These are phyloP conservation scores for Andrena hattorfiana DNA, from an alignment of 2,888 invertebrate species.

Conservation along the genomic window DNA sequence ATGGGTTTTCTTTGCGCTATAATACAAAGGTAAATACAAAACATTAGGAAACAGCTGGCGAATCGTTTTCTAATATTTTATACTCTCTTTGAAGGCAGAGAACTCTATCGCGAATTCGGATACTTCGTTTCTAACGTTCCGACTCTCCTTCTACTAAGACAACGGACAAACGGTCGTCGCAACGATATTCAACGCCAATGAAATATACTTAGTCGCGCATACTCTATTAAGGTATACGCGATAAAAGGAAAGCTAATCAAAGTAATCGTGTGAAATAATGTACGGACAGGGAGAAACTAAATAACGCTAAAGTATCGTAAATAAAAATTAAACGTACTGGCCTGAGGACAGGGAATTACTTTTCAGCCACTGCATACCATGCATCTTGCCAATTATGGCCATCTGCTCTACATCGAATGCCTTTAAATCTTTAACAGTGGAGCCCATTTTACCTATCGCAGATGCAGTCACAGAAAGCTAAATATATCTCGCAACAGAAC, in stretches of 20 bases:
- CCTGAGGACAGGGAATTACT: slow-evolving; percentile 58
- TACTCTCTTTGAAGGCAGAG: background rate
- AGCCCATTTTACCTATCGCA: slow-evolving; percentile 70
- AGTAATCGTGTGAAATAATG: slow-evolving; percentile 6
- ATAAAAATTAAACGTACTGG: slow-evolving; percentile 63
- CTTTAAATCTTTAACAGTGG: slow-evolving; percentile 50
- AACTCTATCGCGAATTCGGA: background rate
- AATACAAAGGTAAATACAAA: slow-evolving; percentile 37
- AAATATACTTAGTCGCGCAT: background rate
- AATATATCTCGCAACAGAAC: slow-evolving; percentile 27
- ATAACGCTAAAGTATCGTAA: slow-evolving; percentile 46
- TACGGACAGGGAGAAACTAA: slow-evolving; percentile 11
- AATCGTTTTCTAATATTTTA: slow-evolving; percentile 5
- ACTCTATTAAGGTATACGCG: background rate
- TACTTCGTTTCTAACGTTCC: background rate
- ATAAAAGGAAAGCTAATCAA: background rate
- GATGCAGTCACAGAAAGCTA: slow-evolving; percentile 46
- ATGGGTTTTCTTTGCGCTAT: slow-evolving; percentile 38
- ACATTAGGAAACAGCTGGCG: background rate
- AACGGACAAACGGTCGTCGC: background rate
- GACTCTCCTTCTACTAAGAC: background rate
- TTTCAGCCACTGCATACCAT: slow-evolving; percentile 77
- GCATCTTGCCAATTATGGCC: slow-evolving; percentile 67
- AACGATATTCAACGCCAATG: background rate
- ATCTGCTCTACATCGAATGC: slow-evolving; percentile 51